These are phyloP conservation scores for Irena cyanogastra DNA, from an alignment of 2,113 vertebrate genomes.

Conservation along the genomic window DNA sequence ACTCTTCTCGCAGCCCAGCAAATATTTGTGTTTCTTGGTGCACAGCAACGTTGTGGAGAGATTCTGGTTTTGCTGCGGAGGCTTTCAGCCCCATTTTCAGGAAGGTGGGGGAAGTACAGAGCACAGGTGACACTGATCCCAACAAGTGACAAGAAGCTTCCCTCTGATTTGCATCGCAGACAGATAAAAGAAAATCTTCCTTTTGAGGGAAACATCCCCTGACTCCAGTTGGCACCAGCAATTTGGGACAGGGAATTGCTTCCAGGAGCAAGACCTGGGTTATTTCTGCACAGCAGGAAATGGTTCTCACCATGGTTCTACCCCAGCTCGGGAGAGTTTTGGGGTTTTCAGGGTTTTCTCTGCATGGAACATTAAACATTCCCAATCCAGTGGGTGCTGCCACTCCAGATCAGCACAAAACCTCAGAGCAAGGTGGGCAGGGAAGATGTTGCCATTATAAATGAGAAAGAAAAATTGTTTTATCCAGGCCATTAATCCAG, in stretches of 20 bases:
- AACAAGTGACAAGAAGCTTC: background rate
- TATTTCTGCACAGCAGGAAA: background rate
- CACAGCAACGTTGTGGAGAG: background rate
- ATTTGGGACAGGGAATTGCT: background rate
- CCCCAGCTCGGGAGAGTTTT: background rate
- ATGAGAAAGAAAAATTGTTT: background rate
- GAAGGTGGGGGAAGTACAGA: background rate
- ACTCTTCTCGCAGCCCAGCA: background rate
- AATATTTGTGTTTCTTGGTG: background rate
- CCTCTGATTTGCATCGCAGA: background rate
- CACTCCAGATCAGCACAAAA: background rate
- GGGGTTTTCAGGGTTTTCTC: background rate
- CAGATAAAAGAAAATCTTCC: background rate
- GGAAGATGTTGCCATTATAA: background rate
- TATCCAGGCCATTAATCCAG: background rate
- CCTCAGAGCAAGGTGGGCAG: background rate
- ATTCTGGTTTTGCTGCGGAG: background rate
- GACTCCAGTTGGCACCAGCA: fast-evolving
- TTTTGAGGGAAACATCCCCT: background rate
- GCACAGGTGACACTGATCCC: fast-evolving
- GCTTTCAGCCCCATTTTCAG: background rate
- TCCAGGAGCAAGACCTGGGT: fast-evolving
- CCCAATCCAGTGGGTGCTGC: background rate
- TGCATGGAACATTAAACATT: background rate
- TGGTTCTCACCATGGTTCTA: background rate